These are phyloP conservation scores for Lota lota DNA, from an alignment of 2,113 vertebrate genomes.

Conservation along the genomic window DNA sequence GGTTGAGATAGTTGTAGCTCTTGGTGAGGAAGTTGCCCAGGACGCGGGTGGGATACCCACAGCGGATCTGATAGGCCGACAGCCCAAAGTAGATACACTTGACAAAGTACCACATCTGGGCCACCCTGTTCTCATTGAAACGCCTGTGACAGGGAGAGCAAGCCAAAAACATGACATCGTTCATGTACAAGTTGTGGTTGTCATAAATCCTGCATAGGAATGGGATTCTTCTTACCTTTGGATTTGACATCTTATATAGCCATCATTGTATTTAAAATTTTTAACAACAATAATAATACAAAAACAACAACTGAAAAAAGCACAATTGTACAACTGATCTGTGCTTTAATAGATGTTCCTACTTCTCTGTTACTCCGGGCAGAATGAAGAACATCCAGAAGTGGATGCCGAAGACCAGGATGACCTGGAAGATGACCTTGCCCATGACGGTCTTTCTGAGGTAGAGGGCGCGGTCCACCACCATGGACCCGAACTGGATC, in stretches of 20 bases:
- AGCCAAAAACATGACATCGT: not conserved
- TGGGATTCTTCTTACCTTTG: not conserved
- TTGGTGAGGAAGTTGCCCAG: conserved; percentile 99
- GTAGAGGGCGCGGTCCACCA: conserved; percentile 94
- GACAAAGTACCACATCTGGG: conserved; percentile 99
- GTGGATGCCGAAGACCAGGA: conserved; percentile 97
- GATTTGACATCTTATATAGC: not conserved
- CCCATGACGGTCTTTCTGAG: conserved; percentile 95
- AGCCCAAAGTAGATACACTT: conserved; percentile 98
- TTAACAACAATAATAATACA: not conserved
- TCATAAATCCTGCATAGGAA: not conserved
- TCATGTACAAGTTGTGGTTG: not conserved
- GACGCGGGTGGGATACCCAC: conserved; percentile 95
- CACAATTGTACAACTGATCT: too few species aligned
- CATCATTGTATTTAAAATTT: not conserved
- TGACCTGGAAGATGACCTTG: conserved; percentile 95
- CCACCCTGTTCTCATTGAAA: conserved; percentile 92
- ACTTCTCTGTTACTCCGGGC: conserved; percentile 91
- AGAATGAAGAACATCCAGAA: conserved; percentile 99
- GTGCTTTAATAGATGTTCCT: conserved; percentile 24
- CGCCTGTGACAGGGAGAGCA: conserved; percentile 74
- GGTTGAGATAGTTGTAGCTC: conserved; percentile 98
- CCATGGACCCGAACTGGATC: conserved; percentile 98
- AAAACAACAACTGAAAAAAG: too few species aligned
- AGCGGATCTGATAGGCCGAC: conserved; percentile 98